Evolutionary conservation across 2,888 invertebrate genomes (phyloP), one percentile per base, ranked within the genome.

Genomic region (Bellardia pandia): DNA sequence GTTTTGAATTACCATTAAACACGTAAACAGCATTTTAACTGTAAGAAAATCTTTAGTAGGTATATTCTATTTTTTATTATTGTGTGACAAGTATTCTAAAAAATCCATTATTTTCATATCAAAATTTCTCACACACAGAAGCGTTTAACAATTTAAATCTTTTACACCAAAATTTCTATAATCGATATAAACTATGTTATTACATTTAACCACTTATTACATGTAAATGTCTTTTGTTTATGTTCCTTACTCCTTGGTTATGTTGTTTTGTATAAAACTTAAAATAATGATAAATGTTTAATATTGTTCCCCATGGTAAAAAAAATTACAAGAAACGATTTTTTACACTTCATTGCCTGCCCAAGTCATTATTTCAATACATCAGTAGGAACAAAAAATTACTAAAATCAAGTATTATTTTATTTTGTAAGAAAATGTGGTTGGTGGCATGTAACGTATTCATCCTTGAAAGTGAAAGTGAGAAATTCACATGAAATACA

Each of bases 271-370:
- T 45, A 9, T 45, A 45, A 45, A 45, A 45, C 45, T 45, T 45
- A 45, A 45, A 45, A 58, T 48, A 72, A 72, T 74, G 58, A 74
- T 74, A 74, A 60, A 60, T 74, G 74, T 30, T 40, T 74, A 60
- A 74, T 74, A 60, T 42, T 45, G 42, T 60, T 74, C 13, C 14
- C 8, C 53, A 33, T 14, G 37, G 11, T 9, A 60, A 9, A 60
- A 23, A 23, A n/a, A 53, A 45, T 45, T 45, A 45, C 33, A 8
- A 8, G 51, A 69, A n/a, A 51, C n/a, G 33, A 69, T 14, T 53
- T 71, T 71, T 37, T 23, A 66, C 66, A 77, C 66, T 77, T 68
- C 66, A 77, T 33, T 68, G 66, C 66, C 66, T 42, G 37, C 66
- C 51, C n/a, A 53, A 56, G 14, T 62, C 42, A 68, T 77, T 77